phyloP scores from a whole-genome alignment of 2,113 vertebrate species.

The Serilophus lunatus region DNA sequence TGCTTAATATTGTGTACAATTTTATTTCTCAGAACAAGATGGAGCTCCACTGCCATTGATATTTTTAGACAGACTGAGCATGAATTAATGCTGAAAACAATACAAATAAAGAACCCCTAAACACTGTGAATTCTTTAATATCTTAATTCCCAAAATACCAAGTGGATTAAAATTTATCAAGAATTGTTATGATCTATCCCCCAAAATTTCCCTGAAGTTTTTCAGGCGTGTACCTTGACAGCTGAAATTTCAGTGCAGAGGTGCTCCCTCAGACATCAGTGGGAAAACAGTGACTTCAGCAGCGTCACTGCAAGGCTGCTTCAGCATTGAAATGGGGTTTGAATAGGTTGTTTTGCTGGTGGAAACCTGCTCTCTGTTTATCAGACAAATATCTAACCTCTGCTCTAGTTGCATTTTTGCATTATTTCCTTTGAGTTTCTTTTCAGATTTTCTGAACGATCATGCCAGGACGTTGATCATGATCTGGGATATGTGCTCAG shows the following conservation, averaged over 20 bases:
- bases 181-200: too few relatives aligned
- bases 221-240: too few relatives aligned
- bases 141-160: neutral
- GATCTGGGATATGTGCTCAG: accelerated
- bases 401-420: neutral
- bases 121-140: neutral
- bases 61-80: neutral
- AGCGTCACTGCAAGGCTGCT: neutral
- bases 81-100: neutral
- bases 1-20: neutral
- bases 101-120: neutral
- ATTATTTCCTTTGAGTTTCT: neutral
- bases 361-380: neutral
- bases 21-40: neutral
- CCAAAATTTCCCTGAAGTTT: too few relatives aligned
- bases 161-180: too few relatives aligned
- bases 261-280: neutral
- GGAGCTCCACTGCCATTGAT: neutral
- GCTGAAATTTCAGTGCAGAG: neutral
- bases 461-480: neutral
- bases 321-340: neutral
- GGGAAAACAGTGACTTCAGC: accelerated
- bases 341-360: neutral
- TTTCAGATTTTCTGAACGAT: neutral
- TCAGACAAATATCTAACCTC: neutral